Percentiles rank a stretch among this genome's conserved stretches.
Evolutionary conservation across 2,888 invertebrate species (phyloP).

Genomic region (Pyrocoelia pectoralis): DNA sequence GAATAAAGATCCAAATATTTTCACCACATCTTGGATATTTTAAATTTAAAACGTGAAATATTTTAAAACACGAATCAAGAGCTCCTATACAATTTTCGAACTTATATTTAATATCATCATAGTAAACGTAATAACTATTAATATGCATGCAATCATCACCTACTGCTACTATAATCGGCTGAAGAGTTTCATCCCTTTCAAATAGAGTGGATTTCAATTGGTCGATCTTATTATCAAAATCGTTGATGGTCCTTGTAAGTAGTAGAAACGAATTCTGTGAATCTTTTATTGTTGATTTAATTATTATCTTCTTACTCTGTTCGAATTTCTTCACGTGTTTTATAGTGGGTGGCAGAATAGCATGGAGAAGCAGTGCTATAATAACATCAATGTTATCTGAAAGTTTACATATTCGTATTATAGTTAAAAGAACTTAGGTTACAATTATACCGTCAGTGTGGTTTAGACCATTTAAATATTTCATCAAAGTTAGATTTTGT

Average conservation of each 20-base stretch:
- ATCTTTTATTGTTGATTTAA: slow-evolving; percentile 9
- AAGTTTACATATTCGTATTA: no score
- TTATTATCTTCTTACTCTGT: neutral
- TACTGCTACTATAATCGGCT: neutral
- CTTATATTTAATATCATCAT: slow-evolving; percentile 10
- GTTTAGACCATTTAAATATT: no score
- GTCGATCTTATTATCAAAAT: neutral
- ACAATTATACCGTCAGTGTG: neutral
- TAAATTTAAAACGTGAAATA: neutral
- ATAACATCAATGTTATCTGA: no score
- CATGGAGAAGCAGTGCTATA: neutral
- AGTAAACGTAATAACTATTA: neutral
- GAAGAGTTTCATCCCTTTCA: neutral
- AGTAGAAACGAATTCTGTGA: slow-evolving; percentile 1
- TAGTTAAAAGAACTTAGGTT: neutral
- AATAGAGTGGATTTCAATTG: neutral
- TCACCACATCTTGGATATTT: neutral
- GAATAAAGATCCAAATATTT: neutral
- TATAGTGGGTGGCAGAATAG: neutral
- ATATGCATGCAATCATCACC: neutral
- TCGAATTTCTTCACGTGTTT: neutral
- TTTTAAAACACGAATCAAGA: neutral
- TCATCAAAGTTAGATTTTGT: neutral
- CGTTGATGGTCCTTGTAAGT: neutral
- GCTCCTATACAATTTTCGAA: slow-evolving; percentile 3